phyloP scores from a whole-genome alignment of 30 jellyfish, hydroid and myxozoan species.

The Nemopilema nomurai region DNA sequence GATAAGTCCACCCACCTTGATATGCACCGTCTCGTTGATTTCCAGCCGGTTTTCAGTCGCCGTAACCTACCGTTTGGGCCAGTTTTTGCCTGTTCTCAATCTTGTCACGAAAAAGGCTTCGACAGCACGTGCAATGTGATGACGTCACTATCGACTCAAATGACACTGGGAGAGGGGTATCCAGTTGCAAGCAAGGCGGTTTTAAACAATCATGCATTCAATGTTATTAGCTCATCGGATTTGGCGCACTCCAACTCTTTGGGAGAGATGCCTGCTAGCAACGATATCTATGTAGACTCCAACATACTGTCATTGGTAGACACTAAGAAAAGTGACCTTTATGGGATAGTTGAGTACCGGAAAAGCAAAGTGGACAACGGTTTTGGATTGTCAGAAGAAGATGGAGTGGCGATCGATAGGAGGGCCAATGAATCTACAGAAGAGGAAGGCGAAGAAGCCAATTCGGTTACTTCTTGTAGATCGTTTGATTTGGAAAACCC shows the following conservation, averaged over 20 bases:
- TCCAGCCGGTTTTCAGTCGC: constrained; percentile 2
- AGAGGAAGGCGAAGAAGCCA: background rate
- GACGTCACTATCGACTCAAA: background rate
- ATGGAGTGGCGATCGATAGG: background rate
- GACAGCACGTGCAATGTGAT: constrained; percentile 6
- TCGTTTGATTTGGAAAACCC: background rate
- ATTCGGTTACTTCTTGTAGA: background rate
- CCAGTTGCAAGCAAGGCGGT: background rate
- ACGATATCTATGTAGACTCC: too few relatives aligned
- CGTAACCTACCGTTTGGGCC: constrained; percentile 8
- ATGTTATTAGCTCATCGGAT: background rate
- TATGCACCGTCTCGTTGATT: constrained; percentile 10
- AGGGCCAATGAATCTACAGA: background rate
- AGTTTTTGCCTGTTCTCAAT: background rate
- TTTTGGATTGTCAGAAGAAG: background rate
- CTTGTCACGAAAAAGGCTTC: constrained; percentile 6
- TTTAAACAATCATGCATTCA: background rate
- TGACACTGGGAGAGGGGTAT: background rate
- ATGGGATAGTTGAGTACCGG: background rate
- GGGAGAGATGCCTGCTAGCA: background rate
- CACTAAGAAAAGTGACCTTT: background rate
- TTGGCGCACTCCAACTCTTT: background rate
- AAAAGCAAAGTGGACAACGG: background rate
- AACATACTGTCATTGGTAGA: background rate
- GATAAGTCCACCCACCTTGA: constrained; percentile 12